Conservation (phyloP, 2,797 vertebrate species). For the Acrossocheilus wenchowensis region DNA sequence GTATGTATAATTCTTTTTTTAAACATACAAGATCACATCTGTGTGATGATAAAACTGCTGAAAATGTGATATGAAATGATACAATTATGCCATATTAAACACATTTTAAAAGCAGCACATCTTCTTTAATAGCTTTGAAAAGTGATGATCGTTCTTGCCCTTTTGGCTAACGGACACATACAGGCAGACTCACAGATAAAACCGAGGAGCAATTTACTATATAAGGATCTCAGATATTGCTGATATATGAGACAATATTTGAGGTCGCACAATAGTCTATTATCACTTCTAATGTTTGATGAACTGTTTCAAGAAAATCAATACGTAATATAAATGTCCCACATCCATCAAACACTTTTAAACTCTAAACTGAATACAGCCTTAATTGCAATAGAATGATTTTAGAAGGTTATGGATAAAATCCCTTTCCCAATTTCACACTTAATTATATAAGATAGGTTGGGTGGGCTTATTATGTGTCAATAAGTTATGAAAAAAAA, state of each 20-base stretch:
- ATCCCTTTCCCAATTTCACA: not conserved
- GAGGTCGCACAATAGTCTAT: constrained; percentile 8
- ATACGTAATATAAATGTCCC: constrained; percentile 16
- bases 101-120: not conserved
- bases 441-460: not conserved
- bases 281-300: constrained; percentile 24
- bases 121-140: not conserved
- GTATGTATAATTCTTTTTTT: not conserved
- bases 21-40: not conserved
- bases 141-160: not conserved
- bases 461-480: not conserved
- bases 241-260: not conserved
- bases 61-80: not conserved
- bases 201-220: not conserved
- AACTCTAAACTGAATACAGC: not conserved
- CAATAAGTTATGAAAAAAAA: not conserved
- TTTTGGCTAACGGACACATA: not conserved
- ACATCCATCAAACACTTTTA: constrained; percentile 20
- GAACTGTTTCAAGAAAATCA: constrained; percentile 15
- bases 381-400: not conserved
- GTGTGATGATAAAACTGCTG: not conserved
- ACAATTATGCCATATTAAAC: not conserved
- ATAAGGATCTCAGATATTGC: not conserved
- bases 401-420: constrained; percentile 1
- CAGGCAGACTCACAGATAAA: not conserved